These are phyloP conservation scores for Periplaneta americana DNA, from an alignment of 1,140 invertebrate genomes.

Conservation along the genomic window DNA sequence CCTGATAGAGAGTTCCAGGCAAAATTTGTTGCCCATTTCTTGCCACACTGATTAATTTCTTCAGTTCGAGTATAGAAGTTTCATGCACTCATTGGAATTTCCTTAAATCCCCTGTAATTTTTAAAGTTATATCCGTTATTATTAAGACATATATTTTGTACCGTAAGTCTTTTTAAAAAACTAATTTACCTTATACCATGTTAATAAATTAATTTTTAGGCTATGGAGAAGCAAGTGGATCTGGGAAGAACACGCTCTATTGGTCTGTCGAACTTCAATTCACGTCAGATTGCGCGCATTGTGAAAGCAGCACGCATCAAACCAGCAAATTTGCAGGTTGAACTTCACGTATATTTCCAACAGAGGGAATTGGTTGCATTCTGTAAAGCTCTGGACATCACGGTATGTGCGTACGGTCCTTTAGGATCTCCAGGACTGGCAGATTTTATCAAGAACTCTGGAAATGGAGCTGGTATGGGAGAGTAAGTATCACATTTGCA, in stretches of 20 bases:
- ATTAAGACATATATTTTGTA: too few relatives aligned
- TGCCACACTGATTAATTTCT: too few relatives aligned
- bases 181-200: too few relatives aligned
- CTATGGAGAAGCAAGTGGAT: constrained; percentile 67
- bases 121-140: too few relatives aligned
- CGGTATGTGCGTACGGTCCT: constrained; percentile 77
- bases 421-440: constrained; percentile 64
- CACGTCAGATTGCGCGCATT: constrained; percentile 57
- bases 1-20: too few relatives aligned
- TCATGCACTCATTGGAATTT: too few relatives aligned
- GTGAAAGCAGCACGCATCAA: constrained; percentile 56
- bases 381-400: constrained; percentile 64
- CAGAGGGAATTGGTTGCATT: constrained; percentile 69
- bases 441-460: constrained; percentile 35
- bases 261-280: constrained; percentile 78
- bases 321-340: constrained; percentile 69
- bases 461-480: background rate
- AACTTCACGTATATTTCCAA: constrained; percentile 78
- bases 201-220: too few relatives aligned
- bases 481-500: too few relatives aligned
- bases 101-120: too few relatives aligned
- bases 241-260: constrained; percentile 51
- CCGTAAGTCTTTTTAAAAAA: too few relatives aligned
- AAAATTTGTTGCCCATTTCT: too few relatives aligned
- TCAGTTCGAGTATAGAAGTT: too few relatives aligned